Evolutionary conservation across 2,797 vertebrate species (phyloP).

Genomic region (Arrhamphus sclerolepis): DNA sequence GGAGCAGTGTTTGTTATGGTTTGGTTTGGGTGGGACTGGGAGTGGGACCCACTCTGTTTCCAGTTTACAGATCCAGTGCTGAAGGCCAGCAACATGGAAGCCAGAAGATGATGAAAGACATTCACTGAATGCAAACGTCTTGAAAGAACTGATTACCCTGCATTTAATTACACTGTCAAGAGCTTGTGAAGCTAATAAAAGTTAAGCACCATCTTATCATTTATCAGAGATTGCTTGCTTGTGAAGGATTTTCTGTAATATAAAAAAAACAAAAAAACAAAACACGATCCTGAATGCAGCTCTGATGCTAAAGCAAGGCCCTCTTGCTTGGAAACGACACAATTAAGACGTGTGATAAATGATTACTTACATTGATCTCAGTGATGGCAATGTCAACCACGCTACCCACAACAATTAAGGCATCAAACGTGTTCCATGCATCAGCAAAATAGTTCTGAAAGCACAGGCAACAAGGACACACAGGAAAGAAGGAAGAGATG

Average conservation of each 20-base stretch:
- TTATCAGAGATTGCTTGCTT: not conserved
- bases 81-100: no score
- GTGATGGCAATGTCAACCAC: constrained; percentile 99
- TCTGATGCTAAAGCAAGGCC: constrained; percentile 39
- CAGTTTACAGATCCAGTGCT: no score
- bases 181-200: no score
- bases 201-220: no score
- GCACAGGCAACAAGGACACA: constrained; percentile 81
- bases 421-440: constrained; percentile 99
- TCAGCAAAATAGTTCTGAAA: constrained; percentile 99
- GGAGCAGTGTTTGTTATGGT: no score
- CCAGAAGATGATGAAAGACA: no score
- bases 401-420: constrained; percentile 99
- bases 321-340: constrained; percentile 7
- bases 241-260: not conserved
- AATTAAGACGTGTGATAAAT: constrained; percentile 37
- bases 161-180: no score
- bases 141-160: no score
- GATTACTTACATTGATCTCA: constrained; percentile 95
- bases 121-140: no score
- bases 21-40: no score
- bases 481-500: constrained; percentile 39
- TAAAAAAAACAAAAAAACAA: not conserved
- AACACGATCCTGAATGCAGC: constrained; percentile 27
- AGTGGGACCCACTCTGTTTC: no score